Evolutionary conservation across 1,140 invertebrate genomes (phyloP).

Genomic region (Neodiprion pinetum): DNA sequence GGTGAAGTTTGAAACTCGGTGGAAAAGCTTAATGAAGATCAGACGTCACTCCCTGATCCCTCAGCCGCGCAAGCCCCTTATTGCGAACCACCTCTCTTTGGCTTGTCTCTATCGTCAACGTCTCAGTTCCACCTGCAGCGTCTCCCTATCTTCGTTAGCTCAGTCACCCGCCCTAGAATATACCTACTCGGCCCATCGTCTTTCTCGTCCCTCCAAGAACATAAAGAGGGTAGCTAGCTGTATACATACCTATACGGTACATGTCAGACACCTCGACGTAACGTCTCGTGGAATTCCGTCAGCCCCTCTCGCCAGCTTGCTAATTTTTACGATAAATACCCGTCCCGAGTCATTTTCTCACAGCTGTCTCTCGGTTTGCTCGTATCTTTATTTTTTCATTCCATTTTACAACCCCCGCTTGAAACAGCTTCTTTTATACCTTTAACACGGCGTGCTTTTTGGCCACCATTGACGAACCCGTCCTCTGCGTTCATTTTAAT

Average conservation of each 20-base stretch:
- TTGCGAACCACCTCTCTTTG: too few species aligned
- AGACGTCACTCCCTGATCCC: neutral
- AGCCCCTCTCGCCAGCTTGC: constrained; percentile 13
- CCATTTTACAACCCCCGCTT: too few species aligned
- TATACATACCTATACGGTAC: neutral
- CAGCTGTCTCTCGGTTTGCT: too few species aligned
- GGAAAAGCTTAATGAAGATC: constrained; percentile 18
- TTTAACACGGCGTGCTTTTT: too few species aligned
- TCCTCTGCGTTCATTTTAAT: too few species aligned
- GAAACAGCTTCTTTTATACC: too few species aligned
- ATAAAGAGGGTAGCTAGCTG: neutral
- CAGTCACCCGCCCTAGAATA: neutral
- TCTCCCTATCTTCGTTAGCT: constrained; percentile 9
- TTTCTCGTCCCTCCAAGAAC: neutral
- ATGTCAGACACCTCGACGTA: neutral
- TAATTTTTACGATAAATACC: too few species aligned
- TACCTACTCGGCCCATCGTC: neutral
- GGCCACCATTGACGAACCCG: too few species aligned
- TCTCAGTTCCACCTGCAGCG: neutral
- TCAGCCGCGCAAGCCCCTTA: too few species aligned
- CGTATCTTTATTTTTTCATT: too few species aligned
- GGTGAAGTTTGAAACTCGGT: too few species aligned
- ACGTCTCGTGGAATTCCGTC: constrained; percentile 15
- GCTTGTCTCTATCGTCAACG: neutral
- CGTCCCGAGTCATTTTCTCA: too few species aligned